These are phyloP conservation scores for Patiria pectinifera DNA, from an alignment of 53 echinoderm and acorn worm species.

Conservation along the genomic window DNA sequence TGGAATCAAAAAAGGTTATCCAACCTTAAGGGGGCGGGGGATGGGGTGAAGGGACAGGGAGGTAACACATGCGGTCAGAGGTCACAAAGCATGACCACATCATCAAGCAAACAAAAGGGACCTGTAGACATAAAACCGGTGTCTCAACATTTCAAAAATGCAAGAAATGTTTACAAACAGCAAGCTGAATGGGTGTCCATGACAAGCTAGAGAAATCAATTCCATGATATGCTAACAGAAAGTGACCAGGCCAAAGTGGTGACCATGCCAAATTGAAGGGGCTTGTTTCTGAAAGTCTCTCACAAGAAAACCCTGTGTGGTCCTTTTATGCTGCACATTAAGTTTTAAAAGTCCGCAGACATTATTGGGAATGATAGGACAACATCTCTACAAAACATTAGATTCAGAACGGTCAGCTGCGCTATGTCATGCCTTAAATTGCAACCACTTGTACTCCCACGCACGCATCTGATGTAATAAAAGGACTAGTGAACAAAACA, in stretches of 20 bases:
- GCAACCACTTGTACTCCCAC: neutral
- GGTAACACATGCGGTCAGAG: neutral
- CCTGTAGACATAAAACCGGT: neutral
- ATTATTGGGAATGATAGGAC: neutral
- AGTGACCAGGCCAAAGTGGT: neutral
- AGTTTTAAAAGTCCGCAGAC: neutral
- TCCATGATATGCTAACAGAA: neutral
- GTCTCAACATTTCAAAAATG: conserved; percentile 34
- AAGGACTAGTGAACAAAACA: neutral
- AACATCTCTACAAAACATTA: neutral
- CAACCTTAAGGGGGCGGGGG: neutral
- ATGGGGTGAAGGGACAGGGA: neutral
- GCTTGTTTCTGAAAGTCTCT: neutral
- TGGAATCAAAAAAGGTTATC: neutral
- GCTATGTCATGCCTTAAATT: neutral
- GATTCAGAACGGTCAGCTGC: neutral
- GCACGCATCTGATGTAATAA: neutral
- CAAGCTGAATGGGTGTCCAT: neutral
- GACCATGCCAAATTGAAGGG: neutral
- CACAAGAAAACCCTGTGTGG: neutral
- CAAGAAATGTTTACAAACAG: conserved; percentile 35
- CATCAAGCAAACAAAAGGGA: neutral
- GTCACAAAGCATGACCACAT: neutral
- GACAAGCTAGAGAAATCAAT: neutral
- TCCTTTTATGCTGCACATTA: neutral